Evolutionary conservation across 2,888 invertebrate species (phyloP).

Genomic region (Drosophila borealis): DNA sequence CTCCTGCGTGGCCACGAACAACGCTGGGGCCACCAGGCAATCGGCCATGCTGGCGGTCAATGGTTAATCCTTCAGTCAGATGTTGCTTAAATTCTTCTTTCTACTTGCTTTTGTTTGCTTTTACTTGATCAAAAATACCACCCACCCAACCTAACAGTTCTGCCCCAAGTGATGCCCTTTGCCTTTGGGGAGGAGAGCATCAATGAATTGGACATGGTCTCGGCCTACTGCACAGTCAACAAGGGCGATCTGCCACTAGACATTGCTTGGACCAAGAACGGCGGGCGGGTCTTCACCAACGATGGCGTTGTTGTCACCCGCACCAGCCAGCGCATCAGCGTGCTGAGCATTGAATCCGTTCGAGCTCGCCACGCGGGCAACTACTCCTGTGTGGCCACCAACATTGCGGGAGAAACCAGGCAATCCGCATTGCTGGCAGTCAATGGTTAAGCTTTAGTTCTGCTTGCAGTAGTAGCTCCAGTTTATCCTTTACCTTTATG

Average conservation of each 20-base stretch:
- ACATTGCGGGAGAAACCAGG: conserved; percentile 86
- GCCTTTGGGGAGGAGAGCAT: conserved; percentile 89
- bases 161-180: conserved; percentile 88
- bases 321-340: conserved; percentile 88
- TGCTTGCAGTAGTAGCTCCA: neutral
- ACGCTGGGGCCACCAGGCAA: conserved; percentile 87
- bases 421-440: conserved; percentile 87
- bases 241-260: conserved; percentile 92
- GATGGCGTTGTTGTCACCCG: conserved; percentile 86
- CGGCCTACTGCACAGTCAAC: conserved; percentile 89
- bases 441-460: conserved; percentile 85
- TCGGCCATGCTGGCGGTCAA: conserved; percentile 87
- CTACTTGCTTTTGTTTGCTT: conserved; percentile 41
- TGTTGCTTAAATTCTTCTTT: conserved; percentile 11
- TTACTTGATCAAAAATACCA: conserved; percentile 20
- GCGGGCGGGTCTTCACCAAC: conserved; percentile 85
- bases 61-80: conserved; percentile 84
- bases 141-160: conserved; percentile 25
- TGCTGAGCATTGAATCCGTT: conserved; percentile 88
- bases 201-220: conserved; percentile 89
- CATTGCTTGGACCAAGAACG: conserved; percentile 89
- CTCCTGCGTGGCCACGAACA: conserved; percentile 87
- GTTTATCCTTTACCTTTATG: conserved; percentile 23
- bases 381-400: conserved; percentile 88
- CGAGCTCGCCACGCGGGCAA: conserved; percentile 87